Evolutionary conservation across 2,888 invertebrate species (phyloP).

Genomic region (Leistus spinibarbis): DNA sequence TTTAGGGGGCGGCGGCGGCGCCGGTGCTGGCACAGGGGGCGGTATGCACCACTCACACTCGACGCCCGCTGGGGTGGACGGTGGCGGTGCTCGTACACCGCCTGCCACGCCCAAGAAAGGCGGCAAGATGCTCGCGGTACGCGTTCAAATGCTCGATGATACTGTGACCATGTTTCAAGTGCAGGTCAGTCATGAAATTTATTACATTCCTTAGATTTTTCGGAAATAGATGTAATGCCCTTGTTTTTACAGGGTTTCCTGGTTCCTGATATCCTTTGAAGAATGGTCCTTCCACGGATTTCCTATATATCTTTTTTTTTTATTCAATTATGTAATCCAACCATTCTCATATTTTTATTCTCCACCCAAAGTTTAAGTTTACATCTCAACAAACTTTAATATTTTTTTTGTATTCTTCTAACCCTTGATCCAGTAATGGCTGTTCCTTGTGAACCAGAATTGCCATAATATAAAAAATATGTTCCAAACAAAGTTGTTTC

Average conservation of each 20-base stretch:
- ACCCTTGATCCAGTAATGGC: neutral
- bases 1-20: constrained; percentile 50
- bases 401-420: neutral
- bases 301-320: too few relatives aligned
- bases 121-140: constrained; percentile 87
- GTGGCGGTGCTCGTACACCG: constrained; percentile 71
- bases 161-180: constrained; percentile 90
- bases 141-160: constrained; percentile 90
- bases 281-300: neutral
- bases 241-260: neutral
- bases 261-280: neutral
- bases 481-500: neutral
- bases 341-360: too few relatives aligned
- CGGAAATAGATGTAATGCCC: neutral
- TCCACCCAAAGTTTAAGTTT: too few relatives aligned
- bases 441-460: neutral
- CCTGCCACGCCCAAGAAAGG: constrained; percentile 81
- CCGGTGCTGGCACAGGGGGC: constrained; percentile 49
- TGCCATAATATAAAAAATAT: neutral
- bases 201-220: neutral
- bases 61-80: constrained; percentile 84
- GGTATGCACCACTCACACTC: constrained; percentile 83
- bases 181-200: constrained; percentile 67
- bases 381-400: too few relatives aligned
- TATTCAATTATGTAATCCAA: neutral